Base-by-base conservation (phyloP, 2,113 vertebrate genomes). In the Gavia stellata region DNA sequence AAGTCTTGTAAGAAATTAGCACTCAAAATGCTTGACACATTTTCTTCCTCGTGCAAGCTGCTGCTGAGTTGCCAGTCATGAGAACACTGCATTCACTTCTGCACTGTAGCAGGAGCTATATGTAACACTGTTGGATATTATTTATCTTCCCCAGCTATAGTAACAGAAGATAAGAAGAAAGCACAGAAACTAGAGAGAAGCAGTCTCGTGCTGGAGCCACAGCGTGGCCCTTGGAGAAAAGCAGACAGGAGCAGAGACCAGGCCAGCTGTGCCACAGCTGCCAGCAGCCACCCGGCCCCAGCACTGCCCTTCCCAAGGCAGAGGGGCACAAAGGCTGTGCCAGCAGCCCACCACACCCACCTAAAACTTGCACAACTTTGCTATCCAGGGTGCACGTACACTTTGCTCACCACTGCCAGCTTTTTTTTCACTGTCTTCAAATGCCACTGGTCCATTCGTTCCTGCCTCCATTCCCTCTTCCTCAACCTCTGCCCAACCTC, bases 181-280 rank as follows among this genome's bases (percentile, higher is more conserved):
- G 4, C 40, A 62, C 23, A 29, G 25, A 31, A 84, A 78, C 20
- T n/a, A n/a, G n/a, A n/a, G n/a, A n/a, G n/a, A n/a, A n/a, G n/a
- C n/a, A n/a, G n/a, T n/a, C n/a, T 42, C 36, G 7, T 1, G 1
- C 55, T 42, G 38, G 12, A 7, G 45, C 33, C 20, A 63, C 1
- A 0, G 0, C 16, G n/a, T 9, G 8, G 38, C 12, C 17, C 23
- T 72, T n/a, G 66, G 36, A 81, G 44, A 84, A 56, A 17, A 44
- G 31, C 20, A 79, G 36, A 36, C 58, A 70, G 45, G 55, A 62
- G 38, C 25, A 79, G 29, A 79, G 52, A 75, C 9, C 13, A 59
- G 52, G 66, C 25, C 44, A 82, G 47, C 28, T 71, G 59, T 59
- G 63, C 23, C 40, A 56, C 0, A 5, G 20, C 18, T 52, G 19